phyloP scores from a whole-genome alignment of 2,888 invertebrate species.

The Lymantria monacha region DNA sequence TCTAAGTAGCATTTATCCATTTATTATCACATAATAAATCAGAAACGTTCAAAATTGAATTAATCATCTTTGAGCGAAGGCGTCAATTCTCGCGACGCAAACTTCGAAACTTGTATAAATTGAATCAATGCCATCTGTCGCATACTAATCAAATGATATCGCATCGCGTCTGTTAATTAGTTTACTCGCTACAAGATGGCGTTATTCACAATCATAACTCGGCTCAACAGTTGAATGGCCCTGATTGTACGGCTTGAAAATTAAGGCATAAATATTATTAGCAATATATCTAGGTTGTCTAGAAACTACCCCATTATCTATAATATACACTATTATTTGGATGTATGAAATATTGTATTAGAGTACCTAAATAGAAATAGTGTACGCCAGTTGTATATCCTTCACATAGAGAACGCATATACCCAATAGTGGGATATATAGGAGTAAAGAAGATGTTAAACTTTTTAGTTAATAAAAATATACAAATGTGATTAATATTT shows the following conservation, averaged over 20 bases:
- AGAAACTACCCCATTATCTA: too few species aligned
- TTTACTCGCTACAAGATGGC: conserved; percentile 59
- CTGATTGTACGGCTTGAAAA: conserved; percentile 25
- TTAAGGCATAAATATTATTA: conserved; percentile 14
- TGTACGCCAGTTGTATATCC: too few species aligned
- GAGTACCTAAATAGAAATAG: too few species aligned
- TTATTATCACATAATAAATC: conserved; percentile 66
- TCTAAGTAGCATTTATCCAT: conserved; percentile 45
- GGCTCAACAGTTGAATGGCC: conserved; percentile 28
- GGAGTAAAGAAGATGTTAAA: too few species aligned
- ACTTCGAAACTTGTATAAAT: conserved; percentile 62
- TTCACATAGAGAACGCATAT: too few species aligned
- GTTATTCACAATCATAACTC: conserved; percentile 40
- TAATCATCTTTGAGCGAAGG: conserved; percentile 49
- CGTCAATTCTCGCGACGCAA: conserved; percentile 54
- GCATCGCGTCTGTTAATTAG: conserved; percentile 64
- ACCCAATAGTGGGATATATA: too few species aligned
- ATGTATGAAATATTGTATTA: too few species aligned
- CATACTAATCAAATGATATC: conserved; percentile 72
- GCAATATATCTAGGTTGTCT: neutral
- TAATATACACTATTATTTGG: too few species aligned
- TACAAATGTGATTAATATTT: too few species aligned
- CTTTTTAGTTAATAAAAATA: too few species aligned
- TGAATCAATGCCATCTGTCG: conserved; percentile 71
- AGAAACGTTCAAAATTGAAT: conserved; percentile 67